These are phyloP conservation scores for Anagyrus pseudococci DNA, from an alignment of 2,888 invertebrate species.

Conservation along the genomic window DNA sequence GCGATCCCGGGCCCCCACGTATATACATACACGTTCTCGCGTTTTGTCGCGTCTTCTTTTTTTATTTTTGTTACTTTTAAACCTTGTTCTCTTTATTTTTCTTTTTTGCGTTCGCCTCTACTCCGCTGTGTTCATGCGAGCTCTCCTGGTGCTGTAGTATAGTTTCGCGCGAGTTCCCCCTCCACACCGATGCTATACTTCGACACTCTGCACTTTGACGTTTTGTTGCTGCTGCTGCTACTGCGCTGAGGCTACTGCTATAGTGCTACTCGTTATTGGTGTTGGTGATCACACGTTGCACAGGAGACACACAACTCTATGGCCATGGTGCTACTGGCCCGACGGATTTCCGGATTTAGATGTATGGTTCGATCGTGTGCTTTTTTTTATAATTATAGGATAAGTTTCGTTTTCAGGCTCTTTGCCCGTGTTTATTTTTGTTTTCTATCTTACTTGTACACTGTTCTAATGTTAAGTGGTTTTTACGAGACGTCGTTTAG, in stretches of 20 bases:
- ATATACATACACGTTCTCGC: background rate
- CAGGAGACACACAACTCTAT: background rate
- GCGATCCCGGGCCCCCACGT: constrained; percentile 28
- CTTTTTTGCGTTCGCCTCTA: background rate
- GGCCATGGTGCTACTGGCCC: constrained; percentile 33
- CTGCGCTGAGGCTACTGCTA: background rate
- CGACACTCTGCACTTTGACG: background rate
- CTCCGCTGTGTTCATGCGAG: background rate
- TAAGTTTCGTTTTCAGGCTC: constrained; percentile 2
- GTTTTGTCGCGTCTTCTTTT: background rate
- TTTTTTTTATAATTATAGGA: too few relatives aligned
- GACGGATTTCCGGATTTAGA: constrained; percentile 42
- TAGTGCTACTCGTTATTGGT: background rate
- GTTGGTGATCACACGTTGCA: background rate
- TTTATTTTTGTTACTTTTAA: background rate
- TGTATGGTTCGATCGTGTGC: constrained; percentile 40
- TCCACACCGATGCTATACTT: background rate
- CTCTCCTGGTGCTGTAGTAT: constrained; percentile 2
- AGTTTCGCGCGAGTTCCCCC: constrained; percentile 2
- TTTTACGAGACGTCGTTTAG: too few relatives aligned
- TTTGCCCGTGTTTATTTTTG: too few relatives aligned
- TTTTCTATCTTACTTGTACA: too few relatives aligned
- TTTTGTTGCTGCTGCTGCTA: constrained; percentile 3
- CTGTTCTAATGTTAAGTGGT: too few relatives aligned
- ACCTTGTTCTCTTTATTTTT: background rate